Percentiles rank a stretch among this genome's conserved stretches.
phyloP scores from a whole-genome alignment of 2,113 vertebrate species.

The Scolopax mira region DNA sequence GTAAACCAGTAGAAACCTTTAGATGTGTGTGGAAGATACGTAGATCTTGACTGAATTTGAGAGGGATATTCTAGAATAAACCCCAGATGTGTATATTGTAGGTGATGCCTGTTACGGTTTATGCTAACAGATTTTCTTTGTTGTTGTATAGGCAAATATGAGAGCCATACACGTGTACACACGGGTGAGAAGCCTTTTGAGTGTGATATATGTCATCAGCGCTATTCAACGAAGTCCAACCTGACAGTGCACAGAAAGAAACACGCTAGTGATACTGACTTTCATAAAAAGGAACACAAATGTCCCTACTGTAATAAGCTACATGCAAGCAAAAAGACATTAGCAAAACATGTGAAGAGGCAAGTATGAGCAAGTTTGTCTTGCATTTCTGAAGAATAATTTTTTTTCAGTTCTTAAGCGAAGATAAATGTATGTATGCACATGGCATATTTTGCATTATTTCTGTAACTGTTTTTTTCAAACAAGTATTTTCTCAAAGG shows the following conservation, averaged over 20 bases:
- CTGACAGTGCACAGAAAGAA: slow-evolving; percentile 96
- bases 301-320: slow-evolving; percentile 95
- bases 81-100: neutral
- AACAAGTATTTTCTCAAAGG: neutral
- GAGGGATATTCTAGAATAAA: neutral
- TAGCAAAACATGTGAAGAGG: slow-evolving; percentile 93
- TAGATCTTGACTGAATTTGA: neutral
- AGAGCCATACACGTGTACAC: slow-evolving; percentile 95
- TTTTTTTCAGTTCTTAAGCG: neutral
- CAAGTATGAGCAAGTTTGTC: slow-evolving; percentile 59
- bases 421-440: neutral
- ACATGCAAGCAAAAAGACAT: slow-evolving; percentile 95
- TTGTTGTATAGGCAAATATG: slow-evolving; percentile 87
- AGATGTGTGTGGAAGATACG: neutral
- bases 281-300: slow-evolving; percentile 94
- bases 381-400: neutral
- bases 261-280: slow-evolving; percentile 83
- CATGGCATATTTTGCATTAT: neutral
- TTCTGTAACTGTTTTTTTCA: neutral
- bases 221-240: slow-evolving; percentile 98
- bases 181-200: slow-evolving; percentile 98
- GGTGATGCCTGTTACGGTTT: neutral
- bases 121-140: neutral
- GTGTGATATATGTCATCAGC: slow-evolving; percentile 95
- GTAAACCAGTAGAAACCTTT: neutral